Evolutionary conservation across 1,140 invertebrate species (phyloP), one percentile per base, ranked within the genome.

Genomic region (Cherax quadricarinatus): DNA sequence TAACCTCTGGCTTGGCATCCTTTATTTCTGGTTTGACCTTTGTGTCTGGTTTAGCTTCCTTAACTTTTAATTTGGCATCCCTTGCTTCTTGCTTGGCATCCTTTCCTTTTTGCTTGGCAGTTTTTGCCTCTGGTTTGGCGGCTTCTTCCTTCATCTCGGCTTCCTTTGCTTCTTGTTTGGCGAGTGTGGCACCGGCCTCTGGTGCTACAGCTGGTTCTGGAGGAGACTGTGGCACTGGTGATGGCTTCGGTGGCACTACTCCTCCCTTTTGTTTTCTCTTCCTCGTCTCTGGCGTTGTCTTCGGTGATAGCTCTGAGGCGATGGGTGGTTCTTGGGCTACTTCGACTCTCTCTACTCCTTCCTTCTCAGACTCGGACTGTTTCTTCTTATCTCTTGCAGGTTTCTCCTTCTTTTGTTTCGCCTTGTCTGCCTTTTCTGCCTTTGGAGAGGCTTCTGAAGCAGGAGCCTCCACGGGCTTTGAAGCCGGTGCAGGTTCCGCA

Each of bases 61-160:
- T 18, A 6, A 60, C 83, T n/a, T 86, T 60, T 18, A 41, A 30
- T 24, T 88, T 80, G 78, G 87, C 78, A 4, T 16, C 78, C 79
- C 81, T 81, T 0, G 4, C 73, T 66, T 66, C 62, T 66, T 6
- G 62, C 18, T 66, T 66, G 62, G 62, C 62, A 16, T 88, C 30
- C 78, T 80, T 30, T 87, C 51, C 49, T 51, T 87, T 51, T 53
- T 70, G 48, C 41, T 88, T 57, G 21, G 51, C 86, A n/a, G 30
- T 24, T 3, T 87, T 78, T 24, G 18, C 51, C 4, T 87, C 85
- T 53, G 41, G 30, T 51, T 85, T 66, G 57, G 83, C 49, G n/a
- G 49, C 53, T 57, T 83, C 49, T 60, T 1, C n/a, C 24, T 60
- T 57, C 0, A 21, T 4, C 21, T 51, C n/a, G 48, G 1, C 81